phyloP scores from a whole-genome alignment of 2,888 invertebrate genomes.

The Hydropsyche betteni region DNA sequence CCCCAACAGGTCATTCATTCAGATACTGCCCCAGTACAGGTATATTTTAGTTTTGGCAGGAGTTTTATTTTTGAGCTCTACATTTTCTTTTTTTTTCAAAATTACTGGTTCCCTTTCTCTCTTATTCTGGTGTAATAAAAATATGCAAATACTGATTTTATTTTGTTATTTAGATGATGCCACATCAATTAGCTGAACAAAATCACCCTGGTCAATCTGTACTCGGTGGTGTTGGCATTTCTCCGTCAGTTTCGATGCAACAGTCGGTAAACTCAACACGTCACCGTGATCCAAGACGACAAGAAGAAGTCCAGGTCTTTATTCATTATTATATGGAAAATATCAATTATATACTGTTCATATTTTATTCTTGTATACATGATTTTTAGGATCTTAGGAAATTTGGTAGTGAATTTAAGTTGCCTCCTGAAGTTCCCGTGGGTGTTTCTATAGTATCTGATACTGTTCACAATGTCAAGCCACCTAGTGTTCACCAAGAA shows the following conservation, averaged over 20 bases:
- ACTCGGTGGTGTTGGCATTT: not conserved
- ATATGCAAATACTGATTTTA: too few relatives aligned
- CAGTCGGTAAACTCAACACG: slow-evolving; percentile 54
- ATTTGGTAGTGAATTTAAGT: slow-evolving; percentile 83
- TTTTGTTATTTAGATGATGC: slow-evolving; percentile 39
- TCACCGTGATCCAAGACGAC: slow-evolving; percentile 54
- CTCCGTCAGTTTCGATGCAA: slow-evolving; percentile 52
- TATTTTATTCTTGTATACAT: not conserved
- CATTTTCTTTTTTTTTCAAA: too few relatives aligned
- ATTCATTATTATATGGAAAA: slow-evolving; percentile 22
- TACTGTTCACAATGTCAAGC: slow-evolving; percentile 52
- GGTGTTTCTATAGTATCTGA: slow-evolving; percentile 53
- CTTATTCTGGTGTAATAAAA: too few relatives aligned
- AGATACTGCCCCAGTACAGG: slow-evolving; percentile 53
- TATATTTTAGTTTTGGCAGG: not conserved
- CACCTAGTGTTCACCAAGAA: slow-evolving; percentile 33
- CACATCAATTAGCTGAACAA: slow-evolving; percentile 54
- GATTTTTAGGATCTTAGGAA: slow-evolving; percentile 72
- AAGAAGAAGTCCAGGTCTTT: slow-evolving; percentile 60
- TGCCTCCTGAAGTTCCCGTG: slow-evolving; percentile 61
- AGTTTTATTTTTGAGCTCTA: too few relatives aligned
- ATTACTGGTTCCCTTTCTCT: too few relatives aligned
- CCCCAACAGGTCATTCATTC: slow-evolving; percentile 56
- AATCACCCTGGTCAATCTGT: slow-evolving; percentile 52
- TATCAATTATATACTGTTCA: not conserved